Base-by-base conservation (phyloP, 2,113 vertebrate genomes). In the Varanus komodoensis region DNA sequence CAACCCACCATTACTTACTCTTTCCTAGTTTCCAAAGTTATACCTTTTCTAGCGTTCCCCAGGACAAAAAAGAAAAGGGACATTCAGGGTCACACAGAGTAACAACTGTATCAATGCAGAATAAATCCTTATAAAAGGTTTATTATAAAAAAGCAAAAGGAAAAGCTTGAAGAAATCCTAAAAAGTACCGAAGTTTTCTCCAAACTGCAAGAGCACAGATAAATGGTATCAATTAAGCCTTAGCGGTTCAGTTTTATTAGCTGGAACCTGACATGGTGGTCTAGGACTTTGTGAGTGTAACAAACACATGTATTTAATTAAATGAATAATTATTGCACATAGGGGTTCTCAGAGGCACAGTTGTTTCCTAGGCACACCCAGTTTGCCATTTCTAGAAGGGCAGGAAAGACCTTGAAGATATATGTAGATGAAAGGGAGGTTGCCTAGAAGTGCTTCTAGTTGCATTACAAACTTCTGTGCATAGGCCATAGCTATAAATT, bases 131-230 rank as follows among this genome's bases (percentile, higher is more conserved):
- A 48, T 64, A 75, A 74, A 61, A 64, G 48, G 2, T 57, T 87
- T 82, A 1, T 82, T 6, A 29, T 64, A 57, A 44, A 48, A 38
- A 44, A 38, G 4, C 54, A 27, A 3, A 61, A 64, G 50, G 25
- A 74, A 82, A 64, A 57, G 29, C 54, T 75, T 79, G 38, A 78
- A 87, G 29, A 89, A 87, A 44, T 89, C 80, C 50, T 89, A 92
- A 91, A 93, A 78, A 80, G 75, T 95, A 91, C 92, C 84, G 79
- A 82, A 52, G 50, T 25, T 3, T 91, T 84, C 75, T 32, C 57
- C 29, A 73, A 79, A 80, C 75, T 79, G 38, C 73, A 88, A 85
- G 38, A 78, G 8, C 80, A 89, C 8, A 87, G 50, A 92, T 92
- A 92, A 86, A 90, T 87, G 89, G 14, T 89, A 89, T 79, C 86